Conservation (phyloP, 2,888 invertebrate genomes). For the Shargacucullia verbasci region DNA sequence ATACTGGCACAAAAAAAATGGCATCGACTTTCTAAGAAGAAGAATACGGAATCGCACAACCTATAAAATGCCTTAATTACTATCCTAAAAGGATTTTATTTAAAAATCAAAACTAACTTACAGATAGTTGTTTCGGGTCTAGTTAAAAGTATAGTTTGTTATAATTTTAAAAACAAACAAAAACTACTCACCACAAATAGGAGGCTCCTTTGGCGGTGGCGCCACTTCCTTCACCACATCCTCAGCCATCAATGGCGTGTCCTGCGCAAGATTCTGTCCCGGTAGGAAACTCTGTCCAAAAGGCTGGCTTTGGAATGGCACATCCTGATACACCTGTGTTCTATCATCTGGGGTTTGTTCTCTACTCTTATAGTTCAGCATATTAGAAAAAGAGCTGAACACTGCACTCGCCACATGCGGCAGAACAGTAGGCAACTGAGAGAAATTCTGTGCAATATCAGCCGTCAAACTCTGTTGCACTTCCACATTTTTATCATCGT, state of each 20-base stretch:
- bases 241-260: conserved; percentile 63
- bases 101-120: too few species aligned
- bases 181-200: conserved; percentile 71
- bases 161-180: too few species aligned
- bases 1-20: too few species aligned
- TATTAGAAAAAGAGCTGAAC: conserved; percentile 90
- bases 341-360: conserved; percentile 76
- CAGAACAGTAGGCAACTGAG: conserved; percentile 89
- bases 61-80: too few species aligned
- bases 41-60: too few species aligned
- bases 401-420: conserved; percentile 90
- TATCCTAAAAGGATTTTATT: too few species aligned
- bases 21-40: too few species aligned
- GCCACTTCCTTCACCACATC: conserved; percentile 67
- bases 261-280: conserved; percentile 33
- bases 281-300: conserved; percentile 3
- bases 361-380: conserved; percentile 79
- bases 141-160: too few species aligned
- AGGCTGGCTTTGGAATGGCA: conserved; percentile 44
- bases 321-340: conserved; percentile 55
- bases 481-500: conserved; percentile 70
- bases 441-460: conserved; percentile 87
- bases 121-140: too few species aligned
- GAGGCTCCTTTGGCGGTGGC: conserved; percentile 79
- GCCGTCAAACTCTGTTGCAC: conserved; percentile 79